These are phyloP conservation scores for Clavelina lepadiformis DNA, from an alignment of 23 tunicate species.

Conservation along the genomic window DNA sequence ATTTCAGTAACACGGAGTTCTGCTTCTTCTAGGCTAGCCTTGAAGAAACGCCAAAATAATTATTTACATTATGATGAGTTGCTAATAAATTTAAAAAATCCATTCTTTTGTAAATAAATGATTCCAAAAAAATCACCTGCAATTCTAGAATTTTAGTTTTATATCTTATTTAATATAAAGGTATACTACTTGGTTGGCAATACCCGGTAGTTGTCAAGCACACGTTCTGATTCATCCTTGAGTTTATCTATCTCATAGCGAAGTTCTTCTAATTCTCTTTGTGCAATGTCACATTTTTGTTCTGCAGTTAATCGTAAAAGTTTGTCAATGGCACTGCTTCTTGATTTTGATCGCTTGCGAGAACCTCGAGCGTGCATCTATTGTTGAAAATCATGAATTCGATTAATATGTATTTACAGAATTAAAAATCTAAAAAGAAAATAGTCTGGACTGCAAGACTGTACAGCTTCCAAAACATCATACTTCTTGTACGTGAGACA, in stretches of 20 bases:
- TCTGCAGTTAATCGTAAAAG: slow-evolving; percentile 66
- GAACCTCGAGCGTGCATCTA: slow-evolving; percentile 5
- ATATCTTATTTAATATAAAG: no score
- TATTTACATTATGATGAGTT: no score
- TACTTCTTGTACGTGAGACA: slow-evolving; percentile 58
- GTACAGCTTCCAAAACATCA: not conserved
- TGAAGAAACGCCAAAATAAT: no score
- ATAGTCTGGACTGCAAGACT: not conserved
- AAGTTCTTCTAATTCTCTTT: slow-evolving; percentile 70
- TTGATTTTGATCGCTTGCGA: slow-evolving; percentile 52
- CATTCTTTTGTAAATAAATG: no score
- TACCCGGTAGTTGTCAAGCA: slow-evolving; percentile 83
- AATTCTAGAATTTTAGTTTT: no score
- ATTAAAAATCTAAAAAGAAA: not conserved
- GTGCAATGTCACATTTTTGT: slow-evolving; percentile 94
- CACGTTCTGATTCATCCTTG: slow-evolving; percentile 70
- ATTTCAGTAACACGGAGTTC: slow-evolving; percentile 66
- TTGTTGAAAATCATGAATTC: not conserved
- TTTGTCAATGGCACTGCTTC: slow-evolving; percentile 59
- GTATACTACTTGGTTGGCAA: no score
- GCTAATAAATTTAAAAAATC: no score
- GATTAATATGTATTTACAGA: not conserved
- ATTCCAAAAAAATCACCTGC: no score
- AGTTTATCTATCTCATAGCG: slow-evolving; percentile 63
- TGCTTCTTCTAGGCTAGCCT: slow-evolving; percentile 87